phyloP scores from a whole-genome alignment of 2,888 invertebrate species.

The Drosophila emarginata region DNA sequence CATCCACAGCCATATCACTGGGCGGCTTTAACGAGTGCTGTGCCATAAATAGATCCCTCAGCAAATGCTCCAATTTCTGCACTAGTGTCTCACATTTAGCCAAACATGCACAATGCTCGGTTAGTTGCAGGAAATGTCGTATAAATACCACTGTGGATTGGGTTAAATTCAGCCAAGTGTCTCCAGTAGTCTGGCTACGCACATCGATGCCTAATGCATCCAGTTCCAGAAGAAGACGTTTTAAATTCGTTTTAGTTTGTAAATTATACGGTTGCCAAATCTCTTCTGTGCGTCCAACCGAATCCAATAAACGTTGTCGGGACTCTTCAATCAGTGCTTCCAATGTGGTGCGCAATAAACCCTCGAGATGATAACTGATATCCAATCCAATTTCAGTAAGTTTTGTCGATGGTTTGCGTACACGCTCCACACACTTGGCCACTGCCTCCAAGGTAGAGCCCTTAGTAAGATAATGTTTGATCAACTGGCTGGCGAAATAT shows the following conservation, averaged over 20 bases:
- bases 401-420: slow-evolving; percentile 84
- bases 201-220: slow-evolving; percentile 81
- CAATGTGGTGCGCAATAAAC: slow-evolving; percentile 88
- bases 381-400: slow-evolving; percentile 91
- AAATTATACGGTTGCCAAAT: slow-evolving; percentile 82
- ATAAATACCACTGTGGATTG: slow-evolving; percentile 82
- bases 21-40: slow-evolving; percentile 81
- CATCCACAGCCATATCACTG: slow-evolving; percentile 79
- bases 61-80: slow-evolving; percentile 74
- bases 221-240: slow-evolving; percentile 79
- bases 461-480: slow-evolving; percentile 94
- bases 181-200: slow-evolving; percentile 80
- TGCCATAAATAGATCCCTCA: slow-evolving; percentile 79
- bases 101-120: slow-evolving; percentile 80
- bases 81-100: slow-evolving; percentile 81
- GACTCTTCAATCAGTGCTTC: slow-evolving; percentile 82
- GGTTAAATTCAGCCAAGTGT: slow-evolving; percentile 82
- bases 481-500: slow-evolving; percentile 90
- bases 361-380: slow-evolving; percentile 94
- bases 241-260: slow-evolving; percentile 81
- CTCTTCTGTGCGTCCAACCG: slow-evolving; percentile 82
- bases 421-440: slow-evolving; percentile 92
- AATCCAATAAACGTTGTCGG: slow-evolving; percentile 79
- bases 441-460: slow-evolving; percentile 92
- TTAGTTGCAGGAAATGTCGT: slow-evolving; percentile 80